Conservation (phyloP, 2,113 vertebrate genomes). For the Caracal caracal region DNA sequence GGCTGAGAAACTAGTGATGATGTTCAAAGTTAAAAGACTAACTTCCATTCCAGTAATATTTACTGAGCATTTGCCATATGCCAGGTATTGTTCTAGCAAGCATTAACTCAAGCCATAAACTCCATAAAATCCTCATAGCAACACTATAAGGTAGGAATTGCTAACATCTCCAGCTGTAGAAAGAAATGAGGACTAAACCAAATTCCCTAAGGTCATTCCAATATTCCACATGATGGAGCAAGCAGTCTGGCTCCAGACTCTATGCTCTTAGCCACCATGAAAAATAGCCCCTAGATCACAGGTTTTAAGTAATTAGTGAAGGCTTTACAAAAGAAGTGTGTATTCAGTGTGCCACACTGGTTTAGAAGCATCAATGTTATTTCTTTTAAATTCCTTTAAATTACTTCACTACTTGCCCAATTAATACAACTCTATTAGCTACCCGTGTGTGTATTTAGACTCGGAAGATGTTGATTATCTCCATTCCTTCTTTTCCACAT, state of each 20-base stretch:
- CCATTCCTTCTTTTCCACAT: background rate
- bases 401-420: background rate
- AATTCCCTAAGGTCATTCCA: background rate
- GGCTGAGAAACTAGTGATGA: background rate
- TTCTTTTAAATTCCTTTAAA: background rate
- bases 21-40: background rate
- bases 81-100: background rate
- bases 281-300: background rate
- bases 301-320: background rate
- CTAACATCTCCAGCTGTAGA: background rate
- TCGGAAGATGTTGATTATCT: background rate
- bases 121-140: background rate
- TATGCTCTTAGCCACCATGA: background rate
- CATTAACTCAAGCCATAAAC: background rate
- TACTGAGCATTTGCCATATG: background rate
- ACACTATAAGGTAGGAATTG: background rate
- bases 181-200: background rate
- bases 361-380: background rate
- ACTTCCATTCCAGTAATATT: background rate
- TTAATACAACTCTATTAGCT: background rate
- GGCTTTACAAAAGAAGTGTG: background rate
- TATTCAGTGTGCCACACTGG: background rate
- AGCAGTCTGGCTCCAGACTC: background rate
- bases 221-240: too few species aligned
- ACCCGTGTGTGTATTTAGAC: background rate